phyloP scores from a whole-genome alignment of 2,797 vertebrate genomes.

The Poeciliopsis paucimaculata region DNA sequence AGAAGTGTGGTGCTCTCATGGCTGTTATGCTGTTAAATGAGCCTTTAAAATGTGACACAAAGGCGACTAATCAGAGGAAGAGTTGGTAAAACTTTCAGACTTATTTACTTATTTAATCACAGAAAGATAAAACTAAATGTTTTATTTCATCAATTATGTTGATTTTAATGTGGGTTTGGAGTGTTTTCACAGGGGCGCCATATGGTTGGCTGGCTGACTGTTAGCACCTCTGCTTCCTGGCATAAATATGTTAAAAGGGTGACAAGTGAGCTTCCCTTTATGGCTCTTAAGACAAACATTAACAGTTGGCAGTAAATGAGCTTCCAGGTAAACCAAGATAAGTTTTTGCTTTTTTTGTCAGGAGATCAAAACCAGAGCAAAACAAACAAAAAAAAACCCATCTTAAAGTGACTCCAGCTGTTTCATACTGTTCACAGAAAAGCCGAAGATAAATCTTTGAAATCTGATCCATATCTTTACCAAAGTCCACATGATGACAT shows the following conservation, averaged over 20 bases:
- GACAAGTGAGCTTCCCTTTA: slow-evolving; percentile 72
- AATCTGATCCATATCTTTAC: slow-evolving; percentile 42
- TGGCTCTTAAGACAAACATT: slow-evolving; percentile 75
- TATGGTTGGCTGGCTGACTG: slow-evolving; percentile 56
- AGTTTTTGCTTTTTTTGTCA: slow-evolving; percentile 37
- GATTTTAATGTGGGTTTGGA: slow-evolving; percentile 43
- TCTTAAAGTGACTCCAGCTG: slow-evolving; percentile 10
- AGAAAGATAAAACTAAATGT: slow-evolving; percentile 33
- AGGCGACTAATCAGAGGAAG: slow-evolving; percentile 38
- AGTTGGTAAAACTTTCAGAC: slow-evolving; percentile 46
- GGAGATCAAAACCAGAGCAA: slow-evolving; percentile 8
- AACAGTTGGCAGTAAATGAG: slow-evolving; percentile 74
- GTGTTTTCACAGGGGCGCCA: slow-evolving; percentile 59
- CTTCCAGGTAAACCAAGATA: slow-evolving; percentile 62
- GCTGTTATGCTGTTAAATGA: slow-evolving; percentile 65
- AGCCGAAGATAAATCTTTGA: slow-evolving; percentile 52
- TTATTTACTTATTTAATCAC: slow-evolving; percentile 23
- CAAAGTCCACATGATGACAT: slow-evolving; percentile 63
- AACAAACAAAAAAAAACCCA: slow-evolving; percentile 44
- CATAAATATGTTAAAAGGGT: slow-evolving; percentile 74
- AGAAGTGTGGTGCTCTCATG: slow-evolving; percentile 37
- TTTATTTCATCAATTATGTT: slow-evolving; percentile 53
- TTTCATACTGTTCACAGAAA: slow-evolving; percentile 49
- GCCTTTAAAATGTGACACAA: slow-evolving; percentile 71
- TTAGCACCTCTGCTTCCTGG: slow-evolving; percentile 72